phyloP scores from a whole-genome alignment of 2,113 vertebrate species.

The Athene noctua region DNA sequence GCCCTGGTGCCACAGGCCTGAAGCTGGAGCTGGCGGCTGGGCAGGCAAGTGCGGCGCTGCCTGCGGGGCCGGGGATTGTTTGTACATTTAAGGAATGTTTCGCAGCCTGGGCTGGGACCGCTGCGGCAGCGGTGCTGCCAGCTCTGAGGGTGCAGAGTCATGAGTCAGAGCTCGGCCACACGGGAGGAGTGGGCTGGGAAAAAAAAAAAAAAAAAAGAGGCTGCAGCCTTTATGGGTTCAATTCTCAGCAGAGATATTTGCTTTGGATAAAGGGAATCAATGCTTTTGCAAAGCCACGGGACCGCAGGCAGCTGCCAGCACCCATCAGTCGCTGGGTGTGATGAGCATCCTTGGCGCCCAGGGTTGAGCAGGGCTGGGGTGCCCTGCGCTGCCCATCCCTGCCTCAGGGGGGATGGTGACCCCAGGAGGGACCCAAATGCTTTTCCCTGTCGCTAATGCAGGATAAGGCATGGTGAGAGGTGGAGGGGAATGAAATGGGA shows the following conservation, averaged over 20 bases:
- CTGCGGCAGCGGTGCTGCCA: accelerated
- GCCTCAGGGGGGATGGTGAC: accelerated
- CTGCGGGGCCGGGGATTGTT: background rate
- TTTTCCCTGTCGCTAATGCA: background rate
- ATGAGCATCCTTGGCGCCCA: accelerated
- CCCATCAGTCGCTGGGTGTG: background rate
- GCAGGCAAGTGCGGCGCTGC: accelerated
- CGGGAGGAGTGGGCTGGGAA: background rate
- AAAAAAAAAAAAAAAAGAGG: background rate
- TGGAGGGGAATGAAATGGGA: background rate
- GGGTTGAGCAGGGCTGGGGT: background rate
- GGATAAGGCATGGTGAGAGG: background rate
- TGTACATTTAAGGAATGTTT: constrained; percentile 53
- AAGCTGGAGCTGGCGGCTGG: accelerated
- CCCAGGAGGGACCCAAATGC: background rate
- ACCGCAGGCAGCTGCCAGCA: background rate
- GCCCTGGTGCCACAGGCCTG: background rate
- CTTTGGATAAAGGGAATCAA: background rate
- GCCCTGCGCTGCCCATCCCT: background rate
- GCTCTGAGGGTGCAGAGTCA: background rate
- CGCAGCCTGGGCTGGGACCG: background rate
- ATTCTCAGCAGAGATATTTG: background rate
- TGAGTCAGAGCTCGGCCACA: background rate
- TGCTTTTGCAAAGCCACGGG: background rate
- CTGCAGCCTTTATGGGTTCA: background rate